Conservation (phyloP, 2,797 vertebrate genomes). For the Hapalemur alaotrensis region DNA sequence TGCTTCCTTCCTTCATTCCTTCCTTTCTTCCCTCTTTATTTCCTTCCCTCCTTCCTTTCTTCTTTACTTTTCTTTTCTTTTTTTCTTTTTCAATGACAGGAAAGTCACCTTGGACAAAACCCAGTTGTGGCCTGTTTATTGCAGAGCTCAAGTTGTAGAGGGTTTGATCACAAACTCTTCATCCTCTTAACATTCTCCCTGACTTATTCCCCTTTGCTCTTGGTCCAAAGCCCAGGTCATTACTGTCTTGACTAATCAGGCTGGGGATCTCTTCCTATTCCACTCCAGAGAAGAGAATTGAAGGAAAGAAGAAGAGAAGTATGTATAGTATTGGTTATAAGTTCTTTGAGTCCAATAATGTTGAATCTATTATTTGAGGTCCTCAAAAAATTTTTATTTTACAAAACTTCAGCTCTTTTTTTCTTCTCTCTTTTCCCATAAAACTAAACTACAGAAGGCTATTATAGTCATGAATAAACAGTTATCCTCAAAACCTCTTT, state of each 20-base stretch:
- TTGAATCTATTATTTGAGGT: neutral
- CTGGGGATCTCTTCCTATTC: neutral
- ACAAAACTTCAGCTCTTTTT: neutral
- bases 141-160: neutral
- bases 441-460: neutral
- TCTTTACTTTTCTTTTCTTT: neutral
- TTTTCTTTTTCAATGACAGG: neutral
- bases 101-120: neutral
- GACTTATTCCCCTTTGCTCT: neutral
- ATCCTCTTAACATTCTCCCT: neutral
- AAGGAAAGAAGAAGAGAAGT: neutral
- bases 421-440: neutral
- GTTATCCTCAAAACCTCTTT: neutral
- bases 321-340: neutral
- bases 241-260: neutral
- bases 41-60: neutral
- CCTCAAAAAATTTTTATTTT: neutral
- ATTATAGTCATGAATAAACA: neutral
- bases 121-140: neutral
- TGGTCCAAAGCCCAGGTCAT: neutral
- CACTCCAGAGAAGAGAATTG: neutral
- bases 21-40: rapidly evolving
- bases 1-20: neutral
- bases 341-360: neutral
- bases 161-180: neutral